Base-by-base conservation (phyloP, 2,888 invertebrate genomes). In the Stomorhina lunata region DNA sequence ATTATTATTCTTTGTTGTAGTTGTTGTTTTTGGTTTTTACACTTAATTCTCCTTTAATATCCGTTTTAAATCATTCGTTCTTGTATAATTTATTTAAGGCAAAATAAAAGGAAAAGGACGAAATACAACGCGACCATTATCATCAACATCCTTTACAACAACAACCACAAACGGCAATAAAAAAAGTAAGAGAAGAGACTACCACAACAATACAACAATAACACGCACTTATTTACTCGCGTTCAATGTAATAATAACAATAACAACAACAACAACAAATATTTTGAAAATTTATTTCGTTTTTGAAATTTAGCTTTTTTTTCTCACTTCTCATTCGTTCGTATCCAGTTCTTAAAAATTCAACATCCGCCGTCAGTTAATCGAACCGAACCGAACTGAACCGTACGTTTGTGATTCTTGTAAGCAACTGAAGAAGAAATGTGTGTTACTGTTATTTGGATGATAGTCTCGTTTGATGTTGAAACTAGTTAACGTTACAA, bases 391-490 rank as follows among this genome's bases (percentile, higher is more conserved):
- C 32, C 40, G 43, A 59, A 53, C 12, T 50, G 59, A 66, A 73
- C 66, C 72, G 66, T 32, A 59, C 43, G 29, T 61, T 40, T 73
- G 34, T 32, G 50, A 59, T 50, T 59, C 59, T 80, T 80, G 59
- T 73, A 73, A 66, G 37, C 72, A 80, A 80, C 79, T 80, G n/a
- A 57, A 43, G 25, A 5, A 10, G 45, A 57, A 61, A 80, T 72
- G 59, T 79, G 65, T 79, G 79, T 79, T 79, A 57, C 43, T 50
- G 25, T 37, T 79, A 17, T 66, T n/a, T 40, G 40, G 45, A 29
- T 72, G 17, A 73, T 73, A 32, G 72, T 80, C 50, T 57, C n/a
- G n/a, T n/a, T n/a, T n/a, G n/a, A n/a, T 80, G 72, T 17, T 73
- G 66, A 17, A 25, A 80, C 66, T 73, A 78, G 59, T 66, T 25